Percentiles rank a stretch among this genome's conserved stretches.
Conservation (phyloP, 1,140 invertebrate genomes). For the Lepidurus packardi region DNA sequence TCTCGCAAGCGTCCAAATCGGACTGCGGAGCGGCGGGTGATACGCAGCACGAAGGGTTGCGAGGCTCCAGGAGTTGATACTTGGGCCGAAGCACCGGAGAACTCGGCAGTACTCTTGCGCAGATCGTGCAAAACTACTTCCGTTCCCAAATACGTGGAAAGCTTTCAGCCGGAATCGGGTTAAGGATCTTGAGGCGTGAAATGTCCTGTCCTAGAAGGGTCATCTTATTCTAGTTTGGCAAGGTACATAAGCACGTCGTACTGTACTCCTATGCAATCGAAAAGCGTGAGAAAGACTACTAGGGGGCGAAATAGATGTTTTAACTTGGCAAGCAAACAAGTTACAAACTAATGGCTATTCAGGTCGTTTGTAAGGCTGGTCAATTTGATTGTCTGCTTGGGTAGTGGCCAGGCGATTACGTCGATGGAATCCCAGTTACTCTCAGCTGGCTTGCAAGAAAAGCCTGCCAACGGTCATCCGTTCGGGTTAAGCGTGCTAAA, state of each 20-base stretch:
- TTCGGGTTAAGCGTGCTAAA: too few species aligned
- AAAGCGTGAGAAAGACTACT: too few species aligned
- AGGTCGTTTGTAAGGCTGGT: background rate
- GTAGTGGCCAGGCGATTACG: background rate
- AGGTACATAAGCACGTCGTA: too few species aligned
- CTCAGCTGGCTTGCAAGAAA: background rate
- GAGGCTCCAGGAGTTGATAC: background rate
- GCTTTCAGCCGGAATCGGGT: background rate
- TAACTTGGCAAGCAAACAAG: background rate
- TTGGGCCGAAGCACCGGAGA: background rate
- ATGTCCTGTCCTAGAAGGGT: background rate
- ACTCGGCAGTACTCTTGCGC: background rate
- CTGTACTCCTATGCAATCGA: too few species aligned
- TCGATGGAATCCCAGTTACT: background rate
- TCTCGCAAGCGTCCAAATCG: background rate
- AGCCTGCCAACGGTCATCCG: background rate
- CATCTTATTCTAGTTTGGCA: too few species aligned
- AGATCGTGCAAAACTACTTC: background rate
- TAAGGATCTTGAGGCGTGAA: background rate
- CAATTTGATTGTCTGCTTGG: conserved; percentile 18
- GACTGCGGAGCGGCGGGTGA: background rate
- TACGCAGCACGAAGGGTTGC: background rate
- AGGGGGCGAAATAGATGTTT: background rate
- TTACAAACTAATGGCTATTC: background rate
- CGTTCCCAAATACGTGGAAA: background rate